Percentiles rank a stretch among this genome's conserved stretches.
Conservation (phyloP, 2,888 invertebrate species). For the Drosophila dives region DNA sequence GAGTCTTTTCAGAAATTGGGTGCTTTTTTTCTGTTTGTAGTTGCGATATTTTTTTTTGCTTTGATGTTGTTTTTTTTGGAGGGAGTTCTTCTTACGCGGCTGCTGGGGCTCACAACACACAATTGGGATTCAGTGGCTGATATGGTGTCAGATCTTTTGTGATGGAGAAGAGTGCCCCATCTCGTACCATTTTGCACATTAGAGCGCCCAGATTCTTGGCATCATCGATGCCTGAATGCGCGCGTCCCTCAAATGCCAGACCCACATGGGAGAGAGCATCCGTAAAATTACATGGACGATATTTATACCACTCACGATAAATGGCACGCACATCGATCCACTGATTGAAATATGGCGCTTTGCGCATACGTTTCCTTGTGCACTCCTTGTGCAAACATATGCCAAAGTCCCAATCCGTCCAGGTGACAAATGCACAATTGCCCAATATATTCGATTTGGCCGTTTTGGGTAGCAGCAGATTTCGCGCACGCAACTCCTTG, state of each 20-base stretch:
- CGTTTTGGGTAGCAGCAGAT: constrained; percentile 83
- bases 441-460: constrained; percentile 85
- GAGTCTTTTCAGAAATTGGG: constrained; percentile 39
- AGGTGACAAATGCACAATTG: constrained; percentile 86
- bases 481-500: constrained; percentile 82
- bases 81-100: constrained; percentile 43
- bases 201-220: constrained; percentile 87
- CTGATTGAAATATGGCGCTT: constrained; percentile 86
- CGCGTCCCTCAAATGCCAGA: constrained; percentile 86
- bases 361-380: constrained; percentile 86
- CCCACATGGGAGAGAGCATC: constrained; percentile 87
- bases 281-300: constrained; percentile 85
- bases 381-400: constrained; percentile 87
- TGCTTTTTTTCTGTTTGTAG: constrained; percentile 37
- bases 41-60: constrained; percentile 11
- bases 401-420: constrained; percentile 88
- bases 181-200: constrained; percentile 86
- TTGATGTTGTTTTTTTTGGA: constrained; percentile 46
- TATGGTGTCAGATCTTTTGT: constrained; percentile 85
- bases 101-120: constrained; percentile 69
- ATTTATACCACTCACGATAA: constrained; percentile 86
- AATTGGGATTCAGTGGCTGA: constrained; percentile 82
- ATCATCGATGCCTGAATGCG: constrained; percentile 88
- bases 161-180: constrained; percentile 86
- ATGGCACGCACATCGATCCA: constrained; percentile 87